phyloP scores from a whole-genome alignment of 2,797 vertebrate species.

The Microcaecilia unicolor region DNA sequence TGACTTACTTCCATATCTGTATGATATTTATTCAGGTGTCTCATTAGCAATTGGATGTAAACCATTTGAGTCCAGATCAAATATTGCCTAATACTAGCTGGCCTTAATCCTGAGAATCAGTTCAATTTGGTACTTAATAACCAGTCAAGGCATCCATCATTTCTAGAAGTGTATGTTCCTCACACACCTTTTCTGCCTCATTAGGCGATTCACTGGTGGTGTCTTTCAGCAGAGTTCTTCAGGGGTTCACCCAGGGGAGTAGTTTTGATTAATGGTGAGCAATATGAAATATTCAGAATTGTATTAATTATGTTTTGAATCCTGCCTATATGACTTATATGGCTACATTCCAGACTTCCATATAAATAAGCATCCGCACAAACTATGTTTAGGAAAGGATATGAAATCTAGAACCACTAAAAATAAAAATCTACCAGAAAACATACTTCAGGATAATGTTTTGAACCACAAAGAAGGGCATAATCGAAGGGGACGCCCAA shows the following conservation, averaged over 20 bases:
- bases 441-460: too few species aligned
- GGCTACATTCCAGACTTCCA: too few species aligned
- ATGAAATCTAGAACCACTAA: too few species aligned
- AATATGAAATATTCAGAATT: neutral
- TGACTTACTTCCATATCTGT: too few species aligned
- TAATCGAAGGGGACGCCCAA: too few species aligned
- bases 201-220: neutral
- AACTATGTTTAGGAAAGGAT: too few species aligned
- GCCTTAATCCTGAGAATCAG: neutral
- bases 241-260: slow-evolving; percentile 1
- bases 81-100: neutral
- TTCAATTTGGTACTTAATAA: neutral
- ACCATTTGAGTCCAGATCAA: slow-evolving; percentile 4
- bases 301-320: neutral
- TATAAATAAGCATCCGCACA: too few species aligned
- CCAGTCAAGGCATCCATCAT: neutral
- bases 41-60: neutral
- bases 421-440: too few species aligned
- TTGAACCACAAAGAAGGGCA: too few species aligned
- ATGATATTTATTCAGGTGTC: neutral
- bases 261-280: neutral
- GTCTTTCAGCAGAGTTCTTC: neutral
- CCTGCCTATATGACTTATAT: neutral
- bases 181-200: neutral
- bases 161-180: neutral